Percentiles rank a stretch among this genome's conserved stretches.
phyloP scores from a whole-genome alignment of 2,888 invertebrate species.

The Neoitamus cyanurus region DNA sequence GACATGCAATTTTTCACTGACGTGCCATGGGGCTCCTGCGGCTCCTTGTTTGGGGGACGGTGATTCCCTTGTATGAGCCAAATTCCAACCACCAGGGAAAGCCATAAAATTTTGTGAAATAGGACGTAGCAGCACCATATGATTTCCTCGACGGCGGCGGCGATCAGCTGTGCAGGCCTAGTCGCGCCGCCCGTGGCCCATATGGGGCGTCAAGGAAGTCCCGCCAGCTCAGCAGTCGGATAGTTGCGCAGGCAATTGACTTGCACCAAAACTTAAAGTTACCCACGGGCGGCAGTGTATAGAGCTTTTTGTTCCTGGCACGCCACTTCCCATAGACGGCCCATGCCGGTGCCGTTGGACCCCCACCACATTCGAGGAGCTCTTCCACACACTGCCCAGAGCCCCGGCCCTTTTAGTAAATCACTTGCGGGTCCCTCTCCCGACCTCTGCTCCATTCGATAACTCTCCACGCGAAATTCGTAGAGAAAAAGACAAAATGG shows the following conservation, averaged over 20 bases:
- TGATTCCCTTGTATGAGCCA: neutral
- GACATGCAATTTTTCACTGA: neutral
- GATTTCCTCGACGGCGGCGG: slow-evolving; percentile 23
- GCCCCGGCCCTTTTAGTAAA: neutral
- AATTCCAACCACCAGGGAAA: neutral
- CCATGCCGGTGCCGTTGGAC: neutral
- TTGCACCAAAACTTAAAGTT: slow-evolving; percentile 8
- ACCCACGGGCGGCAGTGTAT: neutral
- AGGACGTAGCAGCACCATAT: slow-evolving; percentile 45
- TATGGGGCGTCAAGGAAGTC: neutral
- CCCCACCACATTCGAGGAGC: neutral
- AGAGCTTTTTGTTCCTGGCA: slow-evolving; percentile 1
- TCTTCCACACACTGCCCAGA: neutral
- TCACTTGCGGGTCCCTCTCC: slow-evolving; percentile 20
- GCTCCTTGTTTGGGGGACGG: neutral
- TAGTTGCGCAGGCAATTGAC: slow-evolving; percentile 49
- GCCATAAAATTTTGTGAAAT: slow-evolving; percentile 7
- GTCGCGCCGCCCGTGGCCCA: neutral
- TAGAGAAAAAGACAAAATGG: slow-evolving; percentile 52
- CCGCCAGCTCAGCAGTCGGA: neutral
- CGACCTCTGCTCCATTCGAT: neutral
- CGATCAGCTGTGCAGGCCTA: slow-evolving; percentile 35
- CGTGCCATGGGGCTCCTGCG: neutral
- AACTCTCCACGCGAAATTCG: slow-evolving; percentile 14
- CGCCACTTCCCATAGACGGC: neutral